Conservation (phyloP, 2,888 invertebrate genomes). For the Cosmia pyralina region DNA sequence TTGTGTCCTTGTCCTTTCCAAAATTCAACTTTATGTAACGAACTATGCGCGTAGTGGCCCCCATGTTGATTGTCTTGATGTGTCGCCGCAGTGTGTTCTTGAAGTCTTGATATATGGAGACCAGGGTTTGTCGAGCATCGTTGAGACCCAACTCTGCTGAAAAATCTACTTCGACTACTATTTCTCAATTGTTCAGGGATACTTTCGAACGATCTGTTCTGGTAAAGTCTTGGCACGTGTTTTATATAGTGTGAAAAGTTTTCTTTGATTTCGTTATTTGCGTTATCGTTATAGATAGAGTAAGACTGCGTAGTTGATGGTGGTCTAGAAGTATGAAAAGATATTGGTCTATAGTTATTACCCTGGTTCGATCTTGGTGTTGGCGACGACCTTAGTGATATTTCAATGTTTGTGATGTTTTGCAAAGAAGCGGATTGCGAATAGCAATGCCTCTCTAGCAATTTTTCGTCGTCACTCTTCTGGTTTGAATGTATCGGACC, state of each 20-base stretch:
- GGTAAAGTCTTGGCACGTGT: slow-evolving; percentile 84
- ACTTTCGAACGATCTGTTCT: slow-evolving; percentile 87
- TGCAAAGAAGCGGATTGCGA: slow-evolving; percentile 84
- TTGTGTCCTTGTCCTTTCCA: slow-evolving; percentile 96
- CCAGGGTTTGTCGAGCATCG: slow-evolving; percentile 80
- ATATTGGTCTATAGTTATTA: slow-evolving; percentile 87
- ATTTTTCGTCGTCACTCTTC: slow-evolving; percentile 89
- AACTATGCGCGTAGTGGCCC: slow-evolving; percentile 79
- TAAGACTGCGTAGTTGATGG: slow-evolving; percentile 75
- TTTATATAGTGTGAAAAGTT: slow-evolving; percentile 85
- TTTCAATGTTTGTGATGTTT: slow-evolving; percentile 88
- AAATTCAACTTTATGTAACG: slow-evolving; percentile 90
- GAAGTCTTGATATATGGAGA: slow-evolving; percentile 80
- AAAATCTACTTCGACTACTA: slow-evolving; percentile 85
- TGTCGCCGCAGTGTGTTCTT: slow-evolving; percentile 75
- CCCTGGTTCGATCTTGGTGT: slow-evolving; percentile 74
- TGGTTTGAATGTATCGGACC: slow-evolving; percentile 79
- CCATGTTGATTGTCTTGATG: slow-evolving; percentile 77
- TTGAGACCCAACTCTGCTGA: slow-evolving; percentile 86
- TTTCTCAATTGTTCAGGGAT: slow-evolving; percentile 86
- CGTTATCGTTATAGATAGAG: slow-evolving; percentile 77
- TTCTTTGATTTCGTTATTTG: slow-evolving; percentile 85
- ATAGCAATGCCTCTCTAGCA: slow-evolving; percentile 83
- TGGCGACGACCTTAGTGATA: slow-evolving; percentile 83
- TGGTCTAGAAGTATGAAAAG: slow-evolving; percentile 82